Conservation (phyloP, 2,888 invertebrate genomes). For the Galeopsomyia nigrocyanea region DNA sequence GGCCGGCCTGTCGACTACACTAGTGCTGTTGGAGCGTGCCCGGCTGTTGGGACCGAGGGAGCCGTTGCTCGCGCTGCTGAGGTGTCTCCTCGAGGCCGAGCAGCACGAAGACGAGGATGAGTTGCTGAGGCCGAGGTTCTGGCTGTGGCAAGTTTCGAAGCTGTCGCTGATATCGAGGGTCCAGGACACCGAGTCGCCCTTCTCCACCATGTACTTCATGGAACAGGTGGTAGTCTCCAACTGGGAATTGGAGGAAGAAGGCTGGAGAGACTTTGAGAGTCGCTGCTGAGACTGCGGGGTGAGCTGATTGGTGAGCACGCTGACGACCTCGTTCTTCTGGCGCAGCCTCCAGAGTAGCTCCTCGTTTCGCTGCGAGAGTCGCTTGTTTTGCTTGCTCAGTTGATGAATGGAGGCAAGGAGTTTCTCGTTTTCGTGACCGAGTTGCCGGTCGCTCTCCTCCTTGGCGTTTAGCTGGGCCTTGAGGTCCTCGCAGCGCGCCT, state of each 20-base stretch:
- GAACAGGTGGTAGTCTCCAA: slow-evolving; percentile 77
- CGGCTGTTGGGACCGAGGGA: slow-evolving; percentile 50
- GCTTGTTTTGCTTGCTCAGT: slow-evolving; percentile 83
- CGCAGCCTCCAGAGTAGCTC: slow-evolving; percentile 89
- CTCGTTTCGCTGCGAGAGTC: slow-evolving; percentile 87
- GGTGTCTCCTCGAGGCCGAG: slow-evolving; percentile 21
- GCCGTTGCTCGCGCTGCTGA: slow-evolving; percentile 22
- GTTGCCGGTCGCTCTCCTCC: slow-evolving; percentile 80
- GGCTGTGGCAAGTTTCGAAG: slow-evolving; percentile 48
- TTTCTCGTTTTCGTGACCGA: slow-evolving; percentile 79
- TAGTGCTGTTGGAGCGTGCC: slow-evolving; percentile 64
- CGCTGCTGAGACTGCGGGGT: slow-evolving; percentile 56
- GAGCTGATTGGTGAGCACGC: slow-evolving; percentile 62
- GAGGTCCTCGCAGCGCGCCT: slow-evolving; percentile 89
- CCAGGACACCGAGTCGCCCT: slow-evolving; percentile 89
- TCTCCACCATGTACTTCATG: slow-evolving; percentile 86
- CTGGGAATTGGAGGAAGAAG: slow-evolving; percentile 60
- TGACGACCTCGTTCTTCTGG: slow-evolving; percentile 83
- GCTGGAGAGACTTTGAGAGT: slow-evolving; percentile 60
- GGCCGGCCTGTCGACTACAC: slow-evolving; percentile 55
- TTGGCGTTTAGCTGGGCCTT: slow-evolving; percentile 80
- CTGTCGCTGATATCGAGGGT: slow-evolving; percentile 80
- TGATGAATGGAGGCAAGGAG: slow-evolving; percentile 81
- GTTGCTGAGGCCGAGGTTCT: slow-evolving; percentile 18
- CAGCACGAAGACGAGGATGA: slow-evolving; percentile 20